Base-by-base conservation (phyloP, 2,797 vertebrate genomes). In the Pangasius macronema region DNA sequence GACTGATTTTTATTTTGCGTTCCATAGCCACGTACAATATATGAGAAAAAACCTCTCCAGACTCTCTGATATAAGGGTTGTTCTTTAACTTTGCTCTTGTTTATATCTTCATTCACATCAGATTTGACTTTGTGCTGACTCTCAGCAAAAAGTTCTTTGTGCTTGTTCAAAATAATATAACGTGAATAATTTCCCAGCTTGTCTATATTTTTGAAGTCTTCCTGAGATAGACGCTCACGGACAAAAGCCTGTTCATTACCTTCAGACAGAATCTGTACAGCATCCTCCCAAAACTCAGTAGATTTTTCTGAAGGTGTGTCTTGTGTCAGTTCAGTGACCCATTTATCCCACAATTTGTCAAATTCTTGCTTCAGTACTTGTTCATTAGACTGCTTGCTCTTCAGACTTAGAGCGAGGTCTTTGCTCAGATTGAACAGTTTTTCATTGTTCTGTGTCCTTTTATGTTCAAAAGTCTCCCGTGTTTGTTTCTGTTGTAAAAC, bases 361-460 rank as follows among this genome's bases (percentile, higher is more conserved):
- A 92, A 90, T 61, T 87, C 83, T 30, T 49, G 2, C 5, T 46
- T 79, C 27, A 94, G 72, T 2, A 91, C 67, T 72, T 85, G 13
- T 49, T 93, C 91, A 33, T 22, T 3, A 77, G n/a, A n/a, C n/a
- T n/a, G n/a, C n/a, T n/a, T n/a, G n/a, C n/a, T n/a, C n/a, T n/a
- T n/a, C n/a, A n/a, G n/a, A n/a, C n/a, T n/a, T n/a, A n/a, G 79
- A 55, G 94, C 92, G 57, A 92, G 79, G 0, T 89, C 83, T 88
- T 89, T 90, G 84, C 91, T 90, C 83, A 27, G 87, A 76, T 87
- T 57, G 57, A 95, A 86, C 22, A 94, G 93, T n/a, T 51, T 51
- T 0, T 72, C 91, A 14, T 87, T 89, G 22, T 93, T 91, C 2
- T 33, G 1, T 57, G 75, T 68, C 8, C 82, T 93, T 87, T 92